Conservation (phyloP, 2,113 vertebrate species). For the Nicator chloris region DNA sequence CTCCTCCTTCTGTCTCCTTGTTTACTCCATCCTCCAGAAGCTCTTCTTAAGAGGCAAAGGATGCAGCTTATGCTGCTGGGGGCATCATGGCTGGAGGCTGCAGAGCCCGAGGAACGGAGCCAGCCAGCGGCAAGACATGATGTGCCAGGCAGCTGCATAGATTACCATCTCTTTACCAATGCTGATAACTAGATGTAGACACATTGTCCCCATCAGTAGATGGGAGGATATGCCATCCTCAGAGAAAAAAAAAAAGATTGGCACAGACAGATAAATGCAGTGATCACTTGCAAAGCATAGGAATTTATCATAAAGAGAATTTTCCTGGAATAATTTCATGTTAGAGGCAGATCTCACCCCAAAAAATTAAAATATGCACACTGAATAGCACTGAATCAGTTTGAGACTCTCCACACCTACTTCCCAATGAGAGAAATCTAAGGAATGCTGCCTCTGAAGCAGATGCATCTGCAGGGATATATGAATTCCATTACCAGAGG, state of each 20-base stretch:
- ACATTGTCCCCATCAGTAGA: background rate
- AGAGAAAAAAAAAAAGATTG: background rate
- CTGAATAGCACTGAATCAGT: background rate
- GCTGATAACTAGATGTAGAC: background rate
- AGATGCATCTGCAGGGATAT: background rate
- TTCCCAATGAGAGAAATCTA: background rate
- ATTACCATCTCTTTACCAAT: background rate
- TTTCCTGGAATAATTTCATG: background rate
- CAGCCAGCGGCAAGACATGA: background rate
- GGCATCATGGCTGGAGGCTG: background rate
- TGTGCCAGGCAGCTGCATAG: background rate
- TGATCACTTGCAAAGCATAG: background rate
- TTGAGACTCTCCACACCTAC: constrained; percentile 1
- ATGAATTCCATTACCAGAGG: background rate
- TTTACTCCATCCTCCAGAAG: background rate
- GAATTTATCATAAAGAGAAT: background rate
- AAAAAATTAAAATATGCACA: background rate
- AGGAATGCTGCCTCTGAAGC: background rate
- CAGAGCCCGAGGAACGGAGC: background rate
- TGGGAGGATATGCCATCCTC: background rate
- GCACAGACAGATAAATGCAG: background rate
- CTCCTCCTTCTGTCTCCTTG: background rate
- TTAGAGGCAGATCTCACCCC: background rate
- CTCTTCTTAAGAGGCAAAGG: background rate
- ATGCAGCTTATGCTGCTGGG: background rate